Percentiles rank a stretch among this genome's conserved stretches.
phyloP scores from a whole-genome alignment of 2,113 vertebrate species.

The Dunckerocampus dactyliophorus region DNA sequence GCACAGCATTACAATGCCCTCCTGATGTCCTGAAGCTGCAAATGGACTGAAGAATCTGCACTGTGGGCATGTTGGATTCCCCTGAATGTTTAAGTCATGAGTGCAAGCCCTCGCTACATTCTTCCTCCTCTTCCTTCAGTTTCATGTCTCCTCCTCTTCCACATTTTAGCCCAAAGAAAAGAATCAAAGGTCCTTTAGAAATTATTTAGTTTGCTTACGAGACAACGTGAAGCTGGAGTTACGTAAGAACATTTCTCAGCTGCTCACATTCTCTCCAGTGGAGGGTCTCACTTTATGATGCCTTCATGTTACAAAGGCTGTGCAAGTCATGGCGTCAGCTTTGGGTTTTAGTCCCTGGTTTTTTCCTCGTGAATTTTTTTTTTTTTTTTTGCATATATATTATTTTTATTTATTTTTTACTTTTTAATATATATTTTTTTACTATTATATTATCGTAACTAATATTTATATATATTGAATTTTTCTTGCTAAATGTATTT shows the following conservation, averaged over 20 bases:
- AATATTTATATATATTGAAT: too few relatives aligned
- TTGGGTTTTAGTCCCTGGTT: too few relatives aligned
- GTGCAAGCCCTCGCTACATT: constrained; percentile 31
- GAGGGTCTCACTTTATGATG: constrained; percentile 12
- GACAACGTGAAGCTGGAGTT: constrained; percentile 12
- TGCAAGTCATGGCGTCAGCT: too few relatives aligned
- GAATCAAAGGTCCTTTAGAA: constrained; percentile 40
- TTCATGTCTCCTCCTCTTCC: constrained; percentile 16
- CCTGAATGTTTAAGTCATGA: constrained; percentile 72
- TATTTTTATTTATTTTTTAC: too few relatives aligned
- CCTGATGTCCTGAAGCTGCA: constrained; percentile 72
- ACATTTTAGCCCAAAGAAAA: constrained; percentile 11
- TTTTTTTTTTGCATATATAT: too few relatives aligned
- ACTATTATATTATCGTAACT: too few relatives aligned
- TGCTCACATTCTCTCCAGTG: constrained; percentile 11
- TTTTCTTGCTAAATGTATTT: too few relatives aligned
- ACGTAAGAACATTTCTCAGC: constrained; percentile 34
- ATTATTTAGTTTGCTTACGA: constrained; percentile 13
- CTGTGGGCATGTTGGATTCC: constrained; percentile 56
- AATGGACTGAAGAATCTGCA: constrained; percentile 52
- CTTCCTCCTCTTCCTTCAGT: constrained; percentile 12
- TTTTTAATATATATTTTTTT: too few relatives aligned
- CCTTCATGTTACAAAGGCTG: too few relatives aligned
- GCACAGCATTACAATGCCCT: constrained; percentile 53
- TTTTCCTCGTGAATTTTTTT: too few relatives aligned